These are phyloP conservation scores for Corydoras maculifer DNA, from an alignment of 2,113 vertebrate species.

Conservation along the genomic window DNA sequence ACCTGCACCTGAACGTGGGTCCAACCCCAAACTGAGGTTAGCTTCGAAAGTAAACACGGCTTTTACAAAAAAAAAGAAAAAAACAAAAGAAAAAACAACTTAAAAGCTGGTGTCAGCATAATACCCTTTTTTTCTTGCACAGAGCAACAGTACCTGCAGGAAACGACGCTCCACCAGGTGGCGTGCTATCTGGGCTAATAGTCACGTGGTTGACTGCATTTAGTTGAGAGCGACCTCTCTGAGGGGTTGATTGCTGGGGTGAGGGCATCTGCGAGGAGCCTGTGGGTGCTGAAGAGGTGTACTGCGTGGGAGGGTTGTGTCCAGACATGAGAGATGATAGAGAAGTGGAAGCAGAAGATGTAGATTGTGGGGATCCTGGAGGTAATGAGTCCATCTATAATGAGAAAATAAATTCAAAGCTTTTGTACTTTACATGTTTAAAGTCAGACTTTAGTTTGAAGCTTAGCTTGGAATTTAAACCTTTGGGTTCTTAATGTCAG, in stretches of 20 bases:
- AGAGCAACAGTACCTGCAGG: constrained; percentile 24
- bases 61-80: not conserved
- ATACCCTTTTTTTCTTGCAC: not conserved
- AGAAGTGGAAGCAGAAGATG: constrained; percentile 19
- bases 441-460: too few relatives aligned
- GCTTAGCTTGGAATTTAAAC: too few relatives aligned
- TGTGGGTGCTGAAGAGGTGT: constrained; percentile 11
- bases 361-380: constrained; percentile 19
- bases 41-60: not conserved
- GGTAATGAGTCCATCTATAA: constrained; percentile 34
- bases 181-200: not conserved
- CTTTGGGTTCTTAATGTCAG: too few relatives aligned
- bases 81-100: too few relatives aligned
- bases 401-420: not conserved
- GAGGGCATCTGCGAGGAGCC: constrained; percentile 6
- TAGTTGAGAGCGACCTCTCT: constrained; percentile 40
- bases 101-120: not conserved
- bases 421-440: too few relatives aligned
- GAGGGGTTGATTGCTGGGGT: constrained; percentile 1
- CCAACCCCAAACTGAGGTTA: not conserved
- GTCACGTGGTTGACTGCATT: constrained; percentile 32
- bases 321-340: constrained; percentile 16
- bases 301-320: not conserved
- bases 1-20: not conserved
- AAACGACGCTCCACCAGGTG: constrained; percentile 1